These are phyloP conservation scores for Busseola fusca DNA, from an alignment of 2,888 invertebrate genomes.

Conservation along the genomic window DNA sequence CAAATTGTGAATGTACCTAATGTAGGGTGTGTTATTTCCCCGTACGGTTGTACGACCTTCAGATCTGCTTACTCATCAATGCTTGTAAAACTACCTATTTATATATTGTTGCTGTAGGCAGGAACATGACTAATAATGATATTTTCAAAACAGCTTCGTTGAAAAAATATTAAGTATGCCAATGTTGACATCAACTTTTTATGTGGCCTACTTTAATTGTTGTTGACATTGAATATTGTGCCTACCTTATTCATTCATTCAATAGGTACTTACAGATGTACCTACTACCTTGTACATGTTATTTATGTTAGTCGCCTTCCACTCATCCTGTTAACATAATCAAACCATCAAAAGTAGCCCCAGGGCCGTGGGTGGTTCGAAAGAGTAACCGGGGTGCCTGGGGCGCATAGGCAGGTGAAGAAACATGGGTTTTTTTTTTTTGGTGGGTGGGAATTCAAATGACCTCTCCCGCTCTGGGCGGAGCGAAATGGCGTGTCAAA, in stretches of 20 bases:
- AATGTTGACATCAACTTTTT: slow-evolving; percentile 21
- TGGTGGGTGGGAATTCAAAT: too few relatives aligned
- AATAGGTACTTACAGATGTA: too few relatives aligned
- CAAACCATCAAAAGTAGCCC: too few relatives aligned
- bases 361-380: too few relatives aligned
- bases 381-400: too few relatives aligned
- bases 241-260: not conserved
- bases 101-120: slow-evolving; percentile 28
- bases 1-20: too few relatives aligned
- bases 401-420: too few relatives aligned
- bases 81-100: slow-evolving; percentile 26
- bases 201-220: slow-evolving; percentile 28
- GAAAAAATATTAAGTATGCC: slow-evolving; percentile 6
- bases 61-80: slow-evolving; percentile 44
- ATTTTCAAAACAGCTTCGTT: slow-evolving; percentile 6
- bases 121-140: slow-evolving; percentile 35
- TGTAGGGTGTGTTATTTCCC: slow-evolving; percentile 10
- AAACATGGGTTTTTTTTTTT: too few relatives aligned
- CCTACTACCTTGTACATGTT: not conserved
- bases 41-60: slow-evolving; percentile 35
- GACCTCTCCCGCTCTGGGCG: too few relatives aligned
- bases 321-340: not conserved
- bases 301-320: not conserved
- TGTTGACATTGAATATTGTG: slow-evolving; percentile 17
- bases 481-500: too few relatives aligned